A percentile compares a stretch with the other conserved stretches of the same genome.
These are phyloP conservation scores for Lagopus leucura DNA, from an alignment of 2,113 vertebrate genomes.

Conservation along the genomic window DNA sequence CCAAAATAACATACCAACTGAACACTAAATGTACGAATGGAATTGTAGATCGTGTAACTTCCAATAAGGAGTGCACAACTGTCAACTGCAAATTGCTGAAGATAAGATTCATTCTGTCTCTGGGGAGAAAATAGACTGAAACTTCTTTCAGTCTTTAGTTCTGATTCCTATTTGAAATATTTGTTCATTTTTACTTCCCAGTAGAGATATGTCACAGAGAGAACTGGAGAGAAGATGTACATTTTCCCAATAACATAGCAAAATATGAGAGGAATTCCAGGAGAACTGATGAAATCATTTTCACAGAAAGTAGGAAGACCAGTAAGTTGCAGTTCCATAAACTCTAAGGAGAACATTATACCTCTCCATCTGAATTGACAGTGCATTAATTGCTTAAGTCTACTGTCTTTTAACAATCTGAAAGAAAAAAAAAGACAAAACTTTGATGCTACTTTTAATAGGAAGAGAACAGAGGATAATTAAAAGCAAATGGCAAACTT, in stretches of 20 bases:
- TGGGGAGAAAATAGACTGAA: rapidly evolving
- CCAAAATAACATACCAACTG: not conserved
- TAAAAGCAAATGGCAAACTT: slow-evolving; percentile 15
- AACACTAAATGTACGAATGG: not conserved
- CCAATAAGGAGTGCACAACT: not conserved
- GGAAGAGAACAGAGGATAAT: not conserved
- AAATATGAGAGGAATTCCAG: not conserved
- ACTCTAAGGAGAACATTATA: not conserved
- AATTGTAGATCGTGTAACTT: not conserved
- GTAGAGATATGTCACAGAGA: not conserved
- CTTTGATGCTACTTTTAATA: not conserved
- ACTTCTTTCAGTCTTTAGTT: not conserved
- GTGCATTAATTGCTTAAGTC: not conserved
- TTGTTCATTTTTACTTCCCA: not conserved
- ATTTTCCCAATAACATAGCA: not conserved
- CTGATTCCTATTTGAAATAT: not conserved
- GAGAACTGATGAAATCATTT: not conserved
- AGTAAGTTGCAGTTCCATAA: not conserved
- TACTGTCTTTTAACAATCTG: not conserved
- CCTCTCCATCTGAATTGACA: not conserved
- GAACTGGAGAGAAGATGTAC: not conserved
- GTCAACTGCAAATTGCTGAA: not conserved
- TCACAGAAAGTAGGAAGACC: not conserved
- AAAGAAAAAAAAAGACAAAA: not conserved
- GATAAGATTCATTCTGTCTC: not conserved